Evolutionary conservation across 1,140 invertebrate species (phyloP).

Genomic region (Bombus impatiens): DNA sequence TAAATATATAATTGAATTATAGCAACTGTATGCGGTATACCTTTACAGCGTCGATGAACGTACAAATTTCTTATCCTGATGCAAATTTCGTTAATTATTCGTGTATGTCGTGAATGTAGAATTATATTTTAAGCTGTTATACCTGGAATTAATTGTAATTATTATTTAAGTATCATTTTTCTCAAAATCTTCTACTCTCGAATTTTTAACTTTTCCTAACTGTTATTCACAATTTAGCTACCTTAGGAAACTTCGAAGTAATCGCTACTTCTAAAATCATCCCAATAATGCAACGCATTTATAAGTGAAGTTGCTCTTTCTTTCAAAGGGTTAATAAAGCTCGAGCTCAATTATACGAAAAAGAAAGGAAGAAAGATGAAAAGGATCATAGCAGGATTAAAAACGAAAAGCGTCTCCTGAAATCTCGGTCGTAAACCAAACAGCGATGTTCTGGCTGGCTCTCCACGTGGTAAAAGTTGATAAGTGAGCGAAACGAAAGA

Average conservation of each 20-base stretch:
- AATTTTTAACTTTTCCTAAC: too few relatives aligned
- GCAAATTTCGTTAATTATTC: too few relatives aligned
- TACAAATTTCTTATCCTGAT: background rate
- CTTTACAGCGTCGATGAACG: background rate
- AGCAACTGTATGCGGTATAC: background rate
- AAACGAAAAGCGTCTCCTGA: background rate
- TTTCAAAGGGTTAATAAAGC: too few relatives aligned
- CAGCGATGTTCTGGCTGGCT: background rate
- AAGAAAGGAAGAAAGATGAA: background rate
- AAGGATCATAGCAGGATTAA: background rate
- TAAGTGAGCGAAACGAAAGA: slow-evolving; percentile 44
- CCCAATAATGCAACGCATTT: too few relatives aligned
- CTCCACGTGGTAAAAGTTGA: slow-evolving; percentile 37
- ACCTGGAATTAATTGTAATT: too few relatives aligned
- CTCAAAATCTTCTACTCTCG: background rate
- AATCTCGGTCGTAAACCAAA: slow-evolving; percentile 1
- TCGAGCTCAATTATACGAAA: background rate
- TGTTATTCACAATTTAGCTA: too few relatives aligned
- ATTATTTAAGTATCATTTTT: background rate
- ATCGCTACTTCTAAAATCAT: too few relatives aligned
- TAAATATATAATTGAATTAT: background rate
- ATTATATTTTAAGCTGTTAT: too few relatives aligned
- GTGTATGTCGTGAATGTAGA: too few relatives aligned
- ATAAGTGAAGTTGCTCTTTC: too few relatives aligned
- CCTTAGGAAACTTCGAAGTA: too few relatives aligned